Conservation (phyloP, 2,113 vertebrate species). For the Vanacampus margaritifer region DNA sequence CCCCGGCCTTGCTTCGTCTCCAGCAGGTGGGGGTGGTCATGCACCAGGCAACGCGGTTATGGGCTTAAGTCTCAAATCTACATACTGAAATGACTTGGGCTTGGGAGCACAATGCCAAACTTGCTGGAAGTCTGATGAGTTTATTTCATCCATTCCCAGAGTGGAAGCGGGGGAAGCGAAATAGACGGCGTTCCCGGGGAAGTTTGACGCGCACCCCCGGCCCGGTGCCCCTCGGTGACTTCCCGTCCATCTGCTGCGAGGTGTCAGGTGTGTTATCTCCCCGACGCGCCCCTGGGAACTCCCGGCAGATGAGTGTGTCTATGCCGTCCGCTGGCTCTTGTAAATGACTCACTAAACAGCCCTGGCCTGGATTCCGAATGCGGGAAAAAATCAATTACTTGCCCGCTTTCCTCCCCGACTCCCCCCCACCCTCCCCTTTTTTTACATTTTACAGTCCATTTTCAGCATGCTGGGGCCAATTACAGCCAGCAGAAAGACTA, state of each 20-base stretch:
- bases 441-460: slow-evolving; percentile 76
- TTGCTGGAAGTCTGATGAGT: slow-evolving; percentile 70
- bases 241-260: slow-evolving; percentile 62
- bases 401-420: slow-evolving; percentile 27
- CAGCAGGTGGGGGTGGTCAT: slow-evolving; percentile 73
- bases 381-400: slow-evolving; percentile 75
- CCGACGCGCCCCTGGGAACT: slow-evolving; percentile 66
- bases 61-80: slow-evolving; percentile 69
- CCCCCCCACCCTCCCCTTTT: slow-evolving; percentile 37
- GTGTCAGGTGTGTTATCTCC: slow-evolving; percentile 74
- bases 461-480: slow-evolving; percentile 75
- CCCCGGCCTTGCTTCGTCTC: slow-evolving; percentile 53
- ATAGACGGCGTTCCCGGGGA: slow-evolving; percentile 29
- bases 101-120: slow-evolving; percentile 64
- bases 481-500: slow-evolving; percentile 70
- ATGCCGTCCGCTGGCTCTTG: slow-evolving; percentile 61
- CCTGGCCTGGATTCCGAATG: slow-evolving; percentile 70
- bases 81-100: slow-evolving; percentile 71
- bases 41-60: slow-evolving; percentile 64
- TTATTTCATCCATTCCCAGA: slow-evolving; percentile 68
- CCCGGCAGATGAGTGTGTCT: slow-evolving; percentile 60
- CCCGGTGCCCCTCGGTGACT: slow-evolving; percentile 56
- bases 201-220: slow-evolving; percentile 57
- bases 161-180: slow-evolving; percentile 55
- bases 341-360: slow-evolving; percentile 75